Evolutionary conservation across 2,888 invertebrate genomes (phyloP), one percentile per base, ranked within the genome.

Genomic region (Xestoiulus laeticollis): DNA sequence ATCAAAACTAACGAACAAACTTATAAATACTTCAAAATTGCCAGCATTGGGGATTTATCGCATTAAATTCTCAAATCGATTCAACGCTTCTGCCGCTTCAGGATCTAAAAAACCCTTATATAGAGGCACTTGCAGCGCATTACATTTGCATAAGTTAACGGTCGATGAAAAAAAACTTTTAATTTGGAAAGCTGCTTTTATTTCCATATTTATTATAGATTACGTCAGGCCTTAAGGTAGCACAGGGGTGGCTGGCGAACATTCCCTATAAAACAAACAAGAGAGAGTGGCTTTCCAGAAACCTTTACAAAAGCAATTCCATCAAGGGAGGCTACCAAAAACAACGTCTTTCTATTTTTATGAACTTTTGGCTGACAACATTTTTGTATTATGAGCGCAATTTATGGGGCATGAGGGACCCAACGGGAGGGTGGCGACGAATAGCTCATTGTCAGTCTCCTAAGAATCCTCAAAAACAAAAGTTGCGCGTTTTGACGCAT

Each of bases 141-240:
- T 22, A 26, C 78, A 78, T 78, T 78, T 78, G 78, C 78, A 78
- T 78, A 78, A 30, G 30, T 78, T 78, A 78, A 22, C 78, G 78
- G 30, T 78, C 30, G 78, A 78, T 78, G 68, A 68, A 78, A 78
- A 78, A 78, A 78, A 78, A 78, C 78, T 78, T 78, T 78, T 78
- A 78, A 78, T 78, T 78, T 78, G 78, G 78, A 78, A 78, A 78
- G 78, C 78, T 30, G 78, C 78, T 78, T 78, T 78, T 78, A 78
- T 78, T 78, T 78, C 78, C 78, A 78, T 78, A 78, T 78, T 78
- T 78, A 78, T 78, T 78, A 78, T 30, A 30, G 78, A 78, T 78
- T 78, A 78, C 78, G 78, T 12, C 10, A 26, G 30, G 78, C 78
- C 78, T 22, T 8, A 78, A 78, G 78, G 78, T 78, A 30, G 30